Percentiles rank a stretch among this genome's conserved stretches.
Evolutionary conservation across 2,888 invertebrate genomes (phyloP).

Genomic region (Iselma pallidipennis): DNA sequence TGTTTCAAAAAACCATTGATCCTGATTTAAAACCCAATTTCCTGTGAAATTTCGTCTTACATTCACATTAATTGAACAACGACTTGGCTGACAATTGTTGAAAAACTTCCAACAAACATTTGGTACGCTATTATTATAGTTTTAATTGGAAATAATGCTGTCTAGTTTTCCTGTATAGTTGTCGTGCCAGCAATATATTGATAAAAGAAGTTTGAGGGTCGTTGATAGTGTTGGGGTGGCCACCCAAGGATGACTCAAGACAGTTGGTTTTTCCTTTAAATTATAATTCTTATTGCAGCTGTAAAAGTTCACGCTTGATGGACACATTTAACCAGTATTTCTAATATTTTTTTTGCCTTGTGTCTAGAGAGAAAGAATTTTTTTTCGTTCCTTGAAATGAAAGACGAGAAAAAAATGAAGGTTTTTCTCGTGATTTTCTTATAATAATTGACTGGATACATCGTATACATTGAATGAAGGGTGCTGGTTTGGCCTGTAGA

Average conservation of each 20-base stretch:
- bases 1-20: slow-evolving; percentile 18
- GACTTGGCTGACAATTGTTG: background rate
- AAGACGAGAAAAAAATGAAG: no score
- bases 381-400: no score
- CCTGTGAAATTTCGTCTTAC: slow-evolving; percentile 6
- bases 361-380: no score
- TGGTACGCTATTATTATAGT: background rate
- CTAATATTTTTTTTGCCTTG: background rate
- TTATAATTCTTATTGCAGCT: slow-evolving; percentile 39
- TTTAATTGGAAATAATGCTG: slow-evolving; percentile 4
- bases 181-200: background rate
- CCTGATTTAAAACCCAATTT: slow-evolving; percentile 11
- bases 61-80: background rate
- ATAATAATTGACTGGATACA: background rate
- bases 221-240: slow-evolving; percentile 40
- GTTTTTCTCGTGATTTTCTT: background rate
- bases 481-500: slow-evolving; percentile 43
- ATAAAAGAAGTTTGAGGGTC: slow-evolving; percentile 7
- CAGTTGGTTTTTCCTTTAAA: slow-evolving; percentile 48
- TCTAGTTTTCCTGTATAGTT: slow-evolving; percentile 4
- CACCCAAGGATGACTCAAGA: slow-evolving; percentile 52
- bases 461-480: slow-evolving; percentile 18
- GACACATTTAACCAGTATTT: slow-evolving; percentile 27
- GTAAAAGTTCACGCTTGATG: slow-evolving; percentile 43
- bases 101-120: no score